Evolutionary conservation across 2,797 vertebrate genomes (phyloP).

Genomic region (Martes flavigula): DNA sequence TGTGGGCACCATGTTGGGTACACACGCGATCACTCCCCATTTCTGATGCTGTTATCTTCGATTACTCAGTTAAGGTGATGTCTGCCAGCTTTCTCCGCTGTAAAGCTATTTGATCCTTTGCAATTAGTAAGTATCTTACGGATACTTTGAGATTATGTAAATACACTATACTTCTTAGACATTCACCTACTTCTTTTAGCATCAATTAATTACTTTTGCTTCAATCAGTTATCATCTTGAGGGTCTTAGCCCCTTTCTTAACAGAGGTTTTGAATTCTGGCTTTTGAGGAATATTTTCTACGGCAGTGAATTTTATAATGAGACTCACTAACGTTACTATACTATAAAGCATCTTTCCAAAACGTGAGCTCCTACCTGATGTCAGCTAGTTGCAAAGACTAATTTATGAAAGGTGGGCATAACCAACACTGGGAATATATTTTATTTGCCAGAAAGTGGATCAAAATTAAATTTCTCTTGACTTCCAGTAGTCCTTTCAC

Average conservation of each 20-base stretch:
- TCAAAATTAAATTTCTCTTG: background rate
- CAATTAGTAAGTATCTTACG: background rate
- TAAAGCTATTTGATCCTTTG: background rate
- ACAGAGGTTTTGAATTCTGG: background rate
- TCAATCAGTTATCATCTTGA: background rate
- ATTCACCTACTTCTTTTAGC: background rate
- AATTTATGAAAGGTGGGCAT: background rate
- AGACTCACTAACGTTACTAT: background rate
- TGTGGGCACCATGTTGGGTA: fast-evolving
- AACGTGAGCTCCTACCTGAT: background rate
- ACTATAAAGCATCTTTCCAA: background rate
- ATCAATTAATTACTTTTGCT: background rate
- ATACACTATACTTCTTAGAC: background rate
- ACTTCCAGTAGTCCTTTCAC: background rate
- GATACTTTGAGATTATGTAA: background rate
- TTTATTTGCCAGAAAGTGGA: background rate
- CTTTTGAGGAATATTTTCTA: background rate
- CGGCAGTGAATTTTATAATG: background rate
- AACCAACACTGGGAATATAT: background rate
- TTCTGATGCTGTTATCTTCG: background rate
- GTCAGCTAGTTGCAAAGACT: background rate
- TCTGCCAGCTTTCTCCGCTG: background rate
- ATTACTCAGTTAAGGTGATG: background rate
- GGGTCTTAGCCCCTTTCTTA: background rate
- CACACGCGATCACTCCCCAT: background rate